Evolutionary conservation across 2,113 vertebrate species (phyloP).

Genomic region (Chroicocephalus ridibundus): DNA sequence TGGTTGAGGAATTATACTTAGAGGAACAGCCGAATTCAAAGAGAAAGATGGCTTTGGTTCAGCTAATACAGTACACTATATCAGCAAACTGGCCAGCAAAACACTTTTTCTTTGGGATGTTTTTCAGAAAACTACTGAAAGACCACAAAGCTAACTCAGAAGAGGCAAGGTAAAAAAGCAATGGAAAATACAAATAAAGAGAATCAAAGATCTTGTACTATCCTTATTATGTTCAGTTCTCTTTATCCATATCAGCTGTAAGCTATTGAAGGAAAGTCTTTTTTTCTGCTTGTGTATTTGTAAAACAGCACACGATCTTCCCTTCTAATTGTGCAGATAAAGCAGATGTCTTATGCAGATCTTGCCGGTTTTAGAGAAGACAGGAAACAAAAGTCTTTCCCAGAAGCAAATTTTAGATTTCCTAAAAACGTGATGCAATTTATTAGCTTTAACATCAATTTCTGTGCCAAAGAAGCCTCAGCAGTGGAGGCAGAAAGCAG

Average conservation of each 20-base stretch:
- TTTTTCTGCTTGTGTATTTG: background rate
- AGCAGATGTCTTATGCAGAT: background rate
- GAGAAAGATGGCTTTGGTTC: background rate
- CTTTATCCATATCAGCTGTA: background rate
- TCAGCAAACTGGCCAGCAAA: background rate
- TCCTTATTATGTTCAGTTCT: background rate
- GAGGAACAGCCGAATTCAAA: background rate
- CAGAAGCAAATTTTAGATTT: background rate
- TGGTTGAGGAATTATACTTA: background rate
- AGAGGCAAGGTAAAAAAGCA: background rate
- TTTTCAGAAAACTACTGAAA: background rate
- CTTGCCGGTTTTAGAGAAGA: background rate
- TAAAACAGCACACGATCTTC: background rate
- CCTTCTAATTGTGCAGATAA: background rate
- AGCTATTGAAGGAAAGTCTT: background rate
- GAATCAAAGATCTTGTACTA: background rate
- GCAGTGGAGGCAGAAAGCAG: background rate
- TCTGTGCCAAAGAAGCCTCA: background rate
- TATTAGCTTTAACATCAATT: background rate
- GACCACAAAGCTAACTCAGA: background rate
- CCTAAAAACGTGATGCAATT: background rate
- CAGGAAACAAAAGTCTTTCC: background rate
- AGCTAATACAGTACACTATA: background rate
- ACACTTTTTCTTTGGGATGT: background rate
- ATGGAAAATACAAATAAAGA: background rate